Conservation (phyloP, 2,888 invertebrate genomes). For the Eupithecia subumbrata region DNA sequence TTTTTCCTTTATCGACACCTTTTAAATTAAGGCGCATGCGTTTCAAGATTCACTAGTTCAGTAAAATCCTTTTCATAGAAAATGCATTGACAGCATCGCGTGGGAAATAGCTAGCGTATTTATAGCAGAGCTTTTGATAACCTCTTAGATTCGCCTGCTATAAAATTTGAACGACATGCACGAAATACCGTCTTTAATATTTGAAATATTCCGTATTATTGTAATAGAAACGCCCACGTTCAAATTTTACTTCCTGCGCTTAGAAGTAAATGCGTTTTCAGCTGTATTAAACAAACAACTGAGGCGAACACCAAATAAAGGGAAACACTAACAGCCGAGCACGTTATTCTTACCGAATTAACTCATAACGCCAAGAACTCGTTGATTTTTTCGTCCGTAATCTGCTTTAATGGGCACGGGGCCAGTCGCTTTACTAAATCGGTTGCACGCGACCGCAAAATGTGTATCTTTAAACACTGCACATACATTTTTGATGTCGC, state of each 20-base stretch:
- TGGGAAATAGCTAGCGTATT: constrained; percentile 21
- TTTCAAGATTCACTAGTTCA: constrained; percentile 43
- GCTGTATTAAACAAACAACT: constrained; percentile 78
- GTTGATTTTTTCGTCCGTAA: constrained; percentile 77
- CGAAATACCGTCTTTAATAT: neutral
- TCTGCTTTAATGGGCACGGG: constrained; percentile 81
- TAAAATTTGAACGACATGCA: constrained; percentile 1
- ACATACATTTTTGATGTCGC: constrained; percentile 79
- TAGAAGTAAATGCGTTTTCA: constrained; percentile 67
- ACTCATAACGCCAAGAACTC: constrained; percentile 82
- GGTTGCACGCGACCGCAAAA: constrained; percentile 77
- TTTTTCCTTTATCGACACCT: constrained; percentile 65
- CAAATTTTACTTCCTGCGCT: neutral
- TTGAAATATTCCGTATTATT: neutral
- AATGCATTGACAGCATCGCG: constrained; percentile 30
- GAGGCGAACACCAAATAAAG: constrained; percentile 79
- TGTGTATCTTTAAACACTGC: constrained; percentile 80
- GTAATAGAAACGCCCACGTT: neutral
- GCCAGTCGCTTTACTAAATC: constrained; percentile 81
- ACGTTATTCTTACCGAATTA: constrained; percentile 83
- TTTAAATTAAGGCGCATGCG: constrained; percentile 58
- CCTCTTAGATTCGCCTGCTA: constrained; percentile 5
- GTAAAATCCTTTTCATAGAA: constrained; percentile 34
- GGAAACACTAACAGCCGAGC: constrained; percentile 74
- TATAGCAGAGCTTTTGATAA: constrained; percentile 24